A percentile compares a stretch with the other conserved stretches of the same genome.
Evolutionary conservation across 2,888 invertebrate species (phyloP).

Genomic region (Lycocerus yunnanus): DNA sequence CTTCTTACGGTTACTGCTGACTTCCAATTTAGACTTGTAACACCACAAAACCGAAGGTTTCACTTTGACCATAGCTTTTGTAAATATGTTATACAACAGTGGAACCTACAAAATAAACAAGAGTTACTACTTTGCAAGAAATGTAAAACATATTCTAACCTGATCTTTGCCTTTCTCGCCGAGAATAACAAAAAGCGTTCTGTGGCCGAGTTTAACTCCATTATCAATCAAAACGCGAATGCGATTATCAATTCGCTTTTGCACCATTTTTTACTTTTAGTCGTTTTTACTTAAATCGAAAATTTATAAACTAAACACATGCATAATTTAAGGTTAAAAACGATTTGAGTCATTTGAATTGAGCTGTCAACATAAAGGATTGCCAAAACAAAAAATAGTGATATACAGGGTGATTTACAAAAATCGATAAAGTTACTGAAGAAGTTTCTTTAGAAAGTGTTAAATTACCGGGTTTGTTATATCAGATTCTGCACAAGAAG

Average conservation of each 20-base stretch:
- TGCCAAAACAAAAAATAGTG: neutral
- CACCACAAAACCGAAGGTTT: constrained; percentile 97
- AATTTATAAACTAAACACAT: neutral
- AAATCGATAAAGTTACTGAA: too few species aligned
- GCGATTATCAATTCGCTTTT: constrained; percentile 96
- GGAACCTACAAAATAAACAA: constrained; percentile 74
- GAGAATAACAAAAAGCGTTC: constrained; percentile 92
- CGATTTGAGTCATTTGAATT: neutral
- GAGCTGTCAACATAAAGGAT: neutral
- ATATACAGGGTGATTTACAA: neutral
- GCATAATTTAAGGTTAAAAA: neutral
- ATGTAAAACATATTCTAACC: constrained; percentile 52
- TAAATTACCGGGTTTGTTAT: too few species aligned
- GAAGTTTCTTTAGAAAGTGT: too few species aligned
- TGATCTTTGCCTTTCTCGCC: constrained; percentile 97
- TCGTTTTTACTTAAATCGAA: neutral
- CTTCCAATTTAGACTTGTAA: constrained; percentile 81
- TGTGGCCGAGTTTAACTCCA: constrained; percentile 87
- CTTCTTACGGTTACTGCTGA: constrained; percentile 84
- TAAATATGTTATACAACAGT: constrained; percentile 95
- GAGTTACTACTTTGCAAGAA: constrained; percentile 4
- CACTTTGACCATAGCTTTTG: constrained; percentile 91
- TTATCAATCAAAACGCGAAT: constrained; percentile 96
- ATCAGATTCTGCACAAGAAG: too few species aligned
- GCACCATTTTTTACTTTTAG: constrained; percentile 71